A percentile compares a stretch with the other conserved stretches of the same genome.
These are phyloP conservation scores for Silurus lanzhouensis DNA, from an alignment of 2,797 vertebrate genomes.

Conservation along the genomic window DNA sequence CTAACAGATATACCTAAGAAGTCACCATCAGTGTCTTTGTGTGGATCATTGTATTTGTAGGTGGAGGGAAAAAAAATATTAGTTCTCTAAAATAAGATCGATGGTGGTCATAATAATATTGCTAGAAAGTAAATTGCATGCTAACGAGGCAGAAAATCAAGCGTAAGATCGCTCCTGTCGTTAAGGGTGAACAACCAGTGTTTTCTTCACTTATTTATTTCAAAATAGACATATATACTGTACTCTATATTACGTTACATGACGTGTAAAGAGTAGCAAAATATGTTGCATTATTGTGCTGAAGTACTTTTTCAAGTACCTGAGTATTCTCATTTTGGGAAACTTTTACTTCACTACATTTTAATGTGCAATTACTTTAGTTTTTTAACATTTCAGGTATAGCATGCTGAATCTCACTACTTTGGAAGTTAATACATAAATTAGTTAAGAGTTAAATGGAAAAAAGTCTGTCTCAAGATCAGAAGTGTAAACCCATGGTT, in stretches of 20 bases:
- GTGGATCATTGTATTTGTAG: neutral
- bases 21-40: constrained; percentile 1
- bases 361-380: too few relatives aligned
- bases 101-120: neutral
- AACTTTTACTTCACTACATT: too few relatives aligned
- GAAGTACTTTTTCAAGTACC: too few relatives aligned
- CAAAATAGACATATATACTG: neutral
- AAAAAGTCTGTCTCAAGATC: too few relatives aligned
- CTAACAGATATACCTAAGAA: constrained; percentile 7
- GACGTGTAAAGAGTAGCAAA: neutral
- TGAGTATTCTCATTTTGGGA: too few relatives aligned
- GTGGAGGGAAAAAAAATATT: neutral
- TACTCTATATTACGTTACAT: neutral
- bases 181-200: neutral
- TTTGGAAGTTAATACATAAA: too few relatives aligned
- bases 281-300: too few relatives aligned
- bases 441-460: too few relatives aligned
- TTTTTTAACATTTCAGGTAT: too few relatives aligned
- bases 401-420: too few relatives aligned
- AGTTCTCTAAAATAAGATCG: neutral
- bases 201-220: neutral
- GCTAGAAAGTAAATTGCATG: neutral
- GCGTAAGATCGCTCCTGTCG: neutral
- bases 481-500: too few relatives aligned
- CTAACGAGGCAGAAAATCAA: neutral